A percentile compares a stretch with the other conserved stretches of the same genome.
phyloP scores from a whole-genome alignment of 2,888 invertebrate species.

The Eupithecia dodoneata region DNA sequence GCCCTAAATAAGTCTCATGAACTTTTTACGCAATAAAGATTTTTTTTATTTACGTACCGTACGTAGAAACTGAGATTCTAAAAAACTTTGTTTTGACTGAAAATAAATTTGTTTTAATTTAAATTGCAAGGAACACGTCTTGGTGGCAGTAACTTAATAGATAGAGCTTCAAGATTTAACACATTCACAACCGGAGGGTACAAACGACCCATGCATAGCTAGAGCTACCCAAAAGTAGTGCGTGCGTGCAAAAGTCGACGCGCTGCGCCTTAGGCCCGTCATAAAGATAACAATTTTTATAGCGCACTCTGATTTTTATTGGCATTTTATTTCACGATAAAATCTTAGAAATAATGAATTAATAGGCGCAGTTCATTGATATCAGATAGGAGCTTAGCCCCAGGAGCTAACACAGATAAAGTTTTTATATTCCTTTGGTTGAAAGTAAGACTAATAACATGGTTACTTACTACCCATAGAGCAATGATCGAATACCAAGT shows the following conservation, averaged over 20 bases:
- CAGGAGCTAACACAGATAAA: constrained; percentile 11
- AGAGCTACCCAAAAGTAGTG: constrained; percentile 1
- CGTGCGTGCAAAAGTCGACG: constrained; percentile 14
- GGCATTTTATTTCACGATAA: constrained; percentile 38
- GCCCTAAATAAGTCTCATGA: too few species aligned
- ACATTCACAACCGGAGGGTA: background rate
- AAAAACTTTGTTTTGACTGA: background rate
- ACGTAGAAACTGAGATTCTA: background rate
- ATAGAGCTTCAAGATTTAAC: background rate
- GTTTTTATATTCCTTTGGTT: background rate
- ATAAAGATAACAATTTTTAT: constrained; percentile 39
- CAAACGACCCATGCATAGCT: background rate
- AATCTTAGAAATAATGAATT: constrained; percentile 35
- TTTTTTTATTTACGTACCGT: background rate
- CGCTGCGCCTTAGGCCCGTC: constrained; percentile 26
- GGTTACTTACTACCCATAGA: background rate
- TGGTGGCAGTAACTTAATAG: background rate
- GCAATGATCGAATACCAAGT: too few species aligned
- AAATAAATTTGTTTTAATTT: background rate
- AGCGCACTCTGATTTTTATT: constrained; percentile 40
- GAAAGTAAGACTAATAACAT: background rate
- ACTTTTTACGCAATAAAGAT: too few species aligned
- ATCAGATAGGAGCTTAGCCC: constrained; percentile 16
- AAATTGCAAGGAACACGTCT: background rate
- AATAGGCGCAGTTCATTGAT: constrained; percentile 22